Conservation (phyloP, 2,797 vertebrate species). For the Ciconia nigra region DNA sequence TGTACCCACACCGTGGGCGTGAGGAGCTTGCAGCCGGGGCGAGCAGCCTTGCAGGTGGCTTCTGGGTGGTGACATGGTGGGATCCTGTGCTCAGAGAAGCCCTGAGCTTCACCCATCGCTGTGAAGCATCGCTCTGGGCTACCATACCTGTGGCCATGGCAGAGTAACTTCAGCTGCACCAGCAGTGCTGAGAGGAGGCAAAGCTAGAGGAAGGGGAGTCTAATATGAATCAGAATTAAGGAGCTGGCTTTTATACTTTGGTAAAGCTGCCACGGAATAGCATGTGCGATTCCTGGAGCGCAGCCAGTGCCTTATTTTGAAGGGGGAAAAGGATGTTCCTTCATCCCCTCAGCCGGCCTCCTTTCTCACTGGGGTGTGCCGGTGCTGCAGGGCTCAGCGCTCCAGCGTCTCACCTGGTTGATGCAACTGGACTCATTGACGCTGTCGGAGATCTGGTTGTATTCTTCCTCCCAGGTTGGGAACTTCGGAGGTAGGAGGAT, state of each 20-base stretch:
- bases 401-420: slow-evolving; percentile 83
- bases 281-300: not conserved
- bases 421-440: slow-evolving; percentile 78
- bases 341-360: not conserved
- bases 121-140: not conserved
- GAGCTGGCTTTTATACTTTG: not conserved
- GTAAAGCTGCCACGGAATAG: not conserved
- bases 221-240: not conserved
- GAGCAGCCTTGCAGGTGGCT: not conserved
- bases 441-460: slow-evolving; percentile 90
- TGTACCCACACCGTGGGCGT: not conserved
- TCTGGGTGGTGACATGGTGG: not conserved
- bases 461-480: slow-evolving; percentile 94
- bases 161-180: not conserved
- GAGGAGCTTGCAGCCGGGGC: not conserved
- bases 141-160: not conserved
- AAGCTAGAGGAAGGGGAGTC: not conserved
- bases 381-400: not conserved
- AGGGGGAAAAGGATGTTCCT: not conserved
- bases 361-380: not conserved
- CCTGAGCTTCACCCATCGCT: not conserved
- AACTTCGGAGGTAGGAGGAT: slow-evolving; percentile 85
- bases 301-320: not conserved
- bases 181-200: not conserved
- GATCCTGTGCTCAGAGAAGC: not conserved